Conservation (phyloP, 2,888 invertebrate genomes). For the Mythimna loreyi region DNA sequence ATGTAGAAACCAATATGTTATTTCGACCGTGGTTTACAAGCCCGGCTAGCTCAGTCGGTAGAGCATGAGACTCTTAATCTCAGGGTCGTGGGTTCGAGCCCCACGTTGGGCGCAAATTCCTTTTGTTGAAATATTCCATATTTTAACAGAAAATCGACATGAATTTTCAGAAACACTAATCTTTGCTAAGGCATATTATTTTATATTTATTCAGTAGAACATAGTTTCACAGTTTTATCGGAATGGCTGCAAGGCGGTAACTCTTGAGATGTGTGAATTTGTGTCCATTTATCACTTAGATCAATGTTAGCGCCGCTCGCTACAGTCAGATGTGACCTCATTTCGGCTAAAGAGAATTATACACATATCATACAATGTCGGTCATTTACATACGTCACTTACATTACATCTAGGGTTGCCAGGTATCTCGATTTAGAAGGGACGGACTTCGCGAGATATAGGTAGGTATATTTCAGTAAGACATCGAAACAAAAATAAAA, state of each 20-base stretch:
- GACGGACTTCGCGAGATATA: too few relatives aligned
- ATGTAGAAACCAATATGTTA: conserved; percentile 10
- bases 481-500: too few relatives aligned
- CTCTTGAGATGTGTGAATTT: conserved; percentile 52
- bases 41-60: conserved; percentile 92
- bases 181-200: not conserved
- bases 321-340: conserved; percentile 63
- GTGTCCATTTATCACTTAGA: conserved; percentile 60
- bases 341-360: conserved; percentile 61
- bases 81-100: conserved; percentile 92
- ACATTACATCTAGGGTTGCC: conserved; percentile 15
- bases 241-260: not conserved
- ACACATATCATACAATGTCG: conserved; percentile 59
- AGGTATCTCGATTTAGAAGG: too few relatives aligned
- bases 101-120: conserved; percentile 89
- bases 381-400: conserved; percentile 25
- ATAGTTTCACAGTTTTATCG: conserved; percentile 25
- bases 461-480: not conserved
- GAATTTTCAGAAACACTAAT: not conserved
- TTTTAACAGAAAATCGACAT: not conserved
- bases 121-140: conserved; percentile 61
- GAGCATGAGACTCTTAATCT: conserved; percentile 92
- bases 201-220: not conserved
- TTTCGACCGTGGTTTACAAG: not conserved
- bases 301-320: conserved; percentile 63